phyloP scores from a whole-genome alignment of 2,888 invertebrate species.

The Scelioninae gen. 2 region DNA sequence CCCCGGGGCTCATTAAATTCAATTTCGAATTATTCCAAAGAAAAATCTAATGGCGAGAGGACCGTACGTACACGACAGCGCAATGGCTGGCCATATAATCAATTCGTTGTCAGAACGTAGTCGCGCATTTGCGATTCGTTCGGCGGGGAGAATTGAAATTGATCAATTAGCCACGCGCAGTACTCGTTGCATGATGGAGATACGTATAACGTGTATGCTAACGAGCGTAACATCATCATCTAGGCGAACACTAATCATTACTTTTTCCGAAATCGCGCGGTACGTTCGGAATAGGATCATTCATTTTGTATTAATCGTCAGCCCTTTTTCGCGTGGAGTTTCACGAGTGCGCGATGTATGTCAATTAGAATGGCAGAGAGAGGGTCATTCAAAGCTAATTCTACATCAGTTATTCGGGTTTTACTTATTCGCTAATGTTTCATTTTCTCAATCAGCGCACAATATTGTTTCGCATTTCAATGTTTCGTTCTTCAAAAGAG shows the following conservation, averaged over 20 bases:
- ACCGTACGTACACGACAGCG: constrained; percentile 54
- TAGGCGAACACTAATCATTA: constrained; percentile 54
- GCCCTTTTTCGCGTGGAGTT: constrained; percentile 40
- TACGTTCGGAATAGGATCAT: constrained; percentile 40
- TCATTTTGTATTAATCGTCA: constrained; percentile 43
- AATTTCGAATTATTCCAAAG: constrained; percentile 60
- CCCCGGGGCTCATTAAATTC: constrained; percentile 61
- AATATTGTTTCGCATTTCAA: too few relatives aligned
- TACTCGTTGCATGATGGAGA: constrained; percentile 37
- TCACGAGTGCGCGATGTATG: too few relatives aligned
- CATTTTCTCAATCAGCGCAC: too few relatives aligned
- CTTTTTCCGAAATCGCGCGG: constrained; percentile 33
- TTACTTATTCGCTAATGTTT: too few relatives aligned
- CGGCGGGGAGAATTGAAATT: constrained; percentile 69
- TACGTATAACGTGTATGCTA: constrained; percentile 62
- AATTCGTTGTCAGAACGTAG: constrained; percentile 68
- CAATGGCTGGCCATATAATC: constrained; percentile 62
- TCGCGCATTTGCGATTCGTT: constrained; percentile 67
- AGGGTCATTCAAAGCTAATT: too few relatives aligned
- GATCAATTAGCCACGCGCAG: constrained; percentile 67
- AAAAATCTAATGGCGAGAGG: constrained; percentile 60
- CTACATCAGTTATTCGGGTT: too few relatives aligned
- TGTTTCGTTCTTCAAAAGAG: too few relatives aligned
- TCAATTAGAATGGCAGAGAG: too few relatives aligned
- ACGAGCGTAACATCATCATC: constrained; percentile 65